Conservation (phyloP, 1,140 invertebrate genomes). For the Nephila pilipes region DNA sequence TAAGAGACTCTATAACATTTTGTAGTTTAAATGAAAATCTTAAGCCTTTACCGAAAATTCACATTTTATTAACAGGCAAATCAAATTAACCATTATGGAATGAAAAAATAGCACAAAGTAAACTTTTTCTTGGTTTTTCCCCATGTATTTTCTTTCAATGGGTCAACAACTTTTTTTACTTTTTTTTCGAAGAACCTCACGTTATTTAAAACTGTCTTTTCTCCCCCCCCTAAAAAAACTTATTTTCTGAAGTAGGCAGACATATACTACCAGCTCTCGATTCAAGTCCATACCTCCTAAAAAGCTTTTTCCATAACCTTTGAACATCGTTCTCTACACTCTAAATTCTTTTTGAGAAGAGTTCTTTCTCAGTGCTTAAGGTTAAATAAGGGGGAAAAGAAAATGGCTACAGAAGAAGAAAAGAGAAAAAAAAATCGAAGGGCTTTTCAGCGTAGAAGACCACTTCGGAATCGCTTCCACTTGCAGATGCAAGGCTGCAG, state of each 20-base stretch:
- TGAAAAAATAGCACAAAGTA: not conserved
- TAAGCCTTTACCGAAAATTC: no score
- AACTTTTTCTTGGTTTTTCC: not conserved
- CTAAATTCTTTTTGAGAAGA: conserved; percentile 24
- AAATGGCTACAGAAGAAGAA: not conserved
- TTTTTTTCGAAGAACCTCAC: not conserved
- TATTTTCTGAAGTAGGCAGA: not conserved
- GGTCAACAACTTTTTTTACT: not conserved
- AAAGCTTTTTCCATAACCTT: conserved; percentile 57
- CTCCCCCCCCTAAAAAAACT: not conserved
- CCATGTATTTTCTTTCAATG: not conserved
- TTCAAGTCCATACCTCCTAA: conserved; percentile 18
- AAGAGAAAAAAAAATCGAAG: not conserved
- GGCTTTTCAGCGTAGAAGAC: not conserved
- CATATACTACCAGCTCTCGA: not conserved
- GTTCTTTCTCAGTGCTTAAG: conserved; percentile 33
- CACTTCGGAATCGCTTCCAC: conserved; percentile 4
- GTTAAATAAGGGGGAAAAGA: conserved; percentile 44
- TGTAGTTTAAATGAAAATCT: no score
- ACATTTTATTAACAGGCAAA: not conserved
- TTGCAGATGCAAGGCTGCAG: not conserved
- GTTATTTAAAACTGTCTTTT: conserved; percentile 15
- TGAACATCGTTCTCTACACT: conserved; percentile 41
- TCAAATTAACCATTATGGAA: not conserved
- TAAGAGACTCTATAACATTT: no score